A percentile compares a stretch with the other conserved stretches of the same genome.
These are phyloP conservation scores for Hippocampus guttulatus DNA, from an alignment of 2,113 vertebrate genomes.

Conservation along the genomic window DNA sequence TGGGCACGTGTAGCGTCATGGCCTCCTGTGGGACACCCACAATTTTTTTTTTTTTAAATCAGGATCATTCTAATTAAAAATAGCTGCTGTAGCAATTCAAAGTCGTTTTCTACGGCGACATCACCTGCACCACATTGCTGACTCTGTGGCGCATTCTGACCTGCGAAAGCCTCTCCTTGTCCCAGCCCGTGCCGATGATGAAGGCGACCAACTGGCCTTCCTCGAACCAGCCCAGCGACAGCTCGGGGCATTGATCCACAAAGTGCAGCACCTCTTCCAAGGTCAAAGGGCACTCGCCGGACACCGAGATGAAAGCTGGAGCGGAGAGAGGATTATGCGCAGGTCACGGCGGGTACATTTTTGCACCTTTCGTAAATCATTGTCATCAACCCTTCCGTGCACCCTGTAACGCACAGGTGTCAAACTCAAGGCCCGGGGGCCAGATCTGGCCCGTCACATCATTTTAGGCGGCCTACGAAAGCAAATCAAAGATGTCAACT, in stretches of 20 bases:
- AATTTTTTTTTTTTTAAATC: too few species aligned
- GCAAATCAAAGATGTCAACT: too few species aligned
- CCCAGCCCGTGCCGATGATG: slow-evolving; percentile 78
- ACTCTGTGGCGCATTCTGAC: slow-evolving; percentile 37
- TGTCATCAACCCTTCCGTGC: too few species aligned
- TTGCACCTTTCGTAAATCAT: too few species aligned
- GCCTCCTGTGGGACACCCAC: slow-evolving; percentile 58
- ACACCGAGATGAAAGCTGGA: slow-evolving; percentile 75
- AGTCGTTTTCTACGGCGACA: neutral
- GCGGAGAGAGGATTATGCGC: neutral
- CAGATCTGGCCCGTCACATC: too few species aligned
- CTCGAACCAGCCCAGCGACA: slow-evolving; percentile 78
- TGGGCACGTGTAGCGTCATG: slow-evolving; percentile 69
- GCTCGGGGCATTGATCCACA: slow-evolving; percentile 71
- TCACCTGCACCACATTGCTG: neutral
- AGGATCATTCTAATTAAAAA: neutral
- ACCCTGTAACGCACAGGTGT: too few species aligned
- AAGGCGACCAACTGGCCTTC: slow-evolving; percentile 76
- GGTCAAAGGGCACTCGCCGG: slow-evolving; percentile 75
- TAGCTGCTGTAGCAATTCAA: neutral
- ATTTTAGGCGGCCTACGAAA: too few species aligned
- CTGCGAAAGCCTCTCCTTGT: slow-evolving; percentile 72
- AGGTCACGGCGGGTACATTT: neutral
- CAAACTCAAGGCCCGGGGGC: too few species aligned
- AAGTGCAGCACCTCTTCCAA: slow-evolving; percentile 74